Evolutionary conservation across 1,140 invertebrate species (phyloP).

Genomic region (Planococcus citri): DNA sequence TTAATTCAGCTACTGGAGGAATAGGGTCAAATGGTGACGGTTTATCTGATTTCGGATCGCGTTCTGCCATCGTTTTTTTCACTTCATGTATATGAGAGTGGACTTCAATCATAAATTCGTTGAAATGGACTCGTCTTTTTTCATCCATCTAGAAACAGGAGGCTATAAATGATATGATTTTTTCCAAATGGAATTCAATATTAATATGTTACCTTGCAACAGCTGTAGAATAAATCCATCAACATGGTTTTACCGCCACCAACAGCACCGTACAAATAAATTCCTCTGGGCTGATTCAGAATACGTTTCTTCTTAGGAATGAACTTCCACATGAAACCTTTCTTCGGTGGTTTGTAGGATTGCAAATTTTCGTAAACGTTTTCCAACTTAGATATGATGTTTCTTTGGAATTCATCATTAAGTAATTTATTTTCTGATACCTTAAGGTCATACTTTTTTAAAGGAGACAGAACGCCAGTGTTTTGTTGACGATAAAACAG

Average conservation of each 20-base stretch:
- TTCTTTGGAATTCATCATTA: slow-evolving; percentile 55
- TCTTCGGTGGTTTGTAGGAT: slow-evolving; percentile 43
- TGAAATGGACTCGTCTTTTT: slow-evolving; percentile 86
- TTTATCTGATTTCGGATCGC: slow-evolving; percentile 48
- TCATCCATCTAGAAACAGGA: slow-evolving; percentile 38
- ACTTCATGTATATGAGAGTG: slow-evolving; percentile 73
- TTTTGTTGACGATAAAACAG: background rate
- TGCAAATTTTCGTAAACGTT: slow-evolving; percentile 50
- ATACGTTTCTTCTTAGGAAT: slow-evolving; percentile 35
- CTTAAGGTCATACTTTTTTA: slow-evolving; percentile 33
- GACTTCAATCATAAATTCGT: slow-evolving; percentile 95
- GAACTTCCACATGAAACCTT: slow-evolving; percentile 36
- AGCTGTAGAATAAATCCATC: slow-evolving; percentile 94
- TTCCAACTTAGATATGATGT: slow-evolving; percentile 53
- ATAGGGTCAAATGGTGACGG: slow-evolving; percentile 84
- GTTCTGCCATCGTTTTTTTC: slow-evolving; percentile 53
- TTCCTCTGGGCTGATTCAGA: slow-evolving; percentile 49
- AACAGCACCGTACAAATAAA: slow-evolving; percentile 75
- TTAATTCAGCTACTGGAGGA: slow-evolving; percentile 75
- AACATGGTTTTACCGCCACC: slow-evolving; percentile 97
- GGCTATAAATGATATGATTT: slow-evolving; percentile 26
- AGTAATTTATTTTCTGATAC: slow-evolving; percentile 46
- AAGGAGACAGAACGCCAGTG: background rate
- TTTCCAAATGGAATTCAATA: slow-evolving; percentile 16
- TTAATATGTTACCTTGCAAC: slow-evolving; percentile 43